Percentiles rank a stretch among this genome's conserved stretches.
Evolutionary conservation across 2,888 invertebrate genomes (phyloP).

Genomic region (Hymenopus coronatus): DNA sequence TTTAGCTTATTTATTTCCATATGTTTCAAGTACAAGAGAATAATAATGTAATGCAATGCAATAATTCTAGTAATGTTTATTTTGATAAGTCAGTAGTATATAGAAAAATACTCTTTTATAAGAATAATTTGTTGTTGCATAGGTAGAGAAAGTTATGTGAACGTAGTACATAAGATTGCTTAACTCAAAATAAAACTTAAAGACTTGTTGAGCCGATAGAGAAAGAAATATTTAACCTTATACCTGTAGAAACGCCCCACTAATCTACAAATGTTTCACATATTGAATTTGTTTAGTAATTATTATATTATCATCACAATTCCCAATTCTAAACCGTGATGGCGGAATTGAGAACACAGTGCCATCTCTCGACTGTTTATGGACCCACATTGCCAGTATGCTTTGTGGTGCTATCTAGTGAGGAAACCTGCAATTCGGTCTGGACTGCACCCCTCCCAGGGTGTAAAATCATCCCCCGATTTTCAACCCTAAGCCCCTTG

Average conservation of each 20-base stretch:
- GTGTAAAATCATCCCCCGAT: neutral
- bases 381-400: neutral
- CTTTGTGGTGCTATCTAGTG: neutral
- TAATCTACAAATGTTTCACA: neutral
- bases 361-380: neutral
- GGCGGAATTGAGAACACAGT: neutral
- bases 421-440: neutral
- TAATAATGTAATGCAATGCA: too few relatives aligned
- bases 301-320: neutral
- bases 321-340: neutral
- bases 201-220: too few relatives aligned
- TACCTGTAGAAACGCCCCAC: neutral
- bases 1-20: too few relatives aligned
- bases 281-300: neutral
- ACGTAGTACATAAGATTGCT: too few relatives aligned
- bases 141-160: too few relatives aligned
- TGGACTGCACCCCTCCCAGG: neutral
- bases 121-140: too few relatives aligned
- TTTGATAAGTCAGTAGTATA: too few relatives aligned
- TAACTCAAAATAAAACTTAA: too few relatives aligned
- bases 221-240: too few relatives aligned
- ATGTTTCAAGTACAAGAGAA: too few relatives aligned
- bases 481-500: neutral
- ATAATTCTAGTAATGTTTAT: too few relatives aligned
- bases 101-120: too few relatives aligned